phyloP scores from a whole-genome alignment of 2,113 vertebrate species.

The Zosterops hypoxanthus region DNA sequence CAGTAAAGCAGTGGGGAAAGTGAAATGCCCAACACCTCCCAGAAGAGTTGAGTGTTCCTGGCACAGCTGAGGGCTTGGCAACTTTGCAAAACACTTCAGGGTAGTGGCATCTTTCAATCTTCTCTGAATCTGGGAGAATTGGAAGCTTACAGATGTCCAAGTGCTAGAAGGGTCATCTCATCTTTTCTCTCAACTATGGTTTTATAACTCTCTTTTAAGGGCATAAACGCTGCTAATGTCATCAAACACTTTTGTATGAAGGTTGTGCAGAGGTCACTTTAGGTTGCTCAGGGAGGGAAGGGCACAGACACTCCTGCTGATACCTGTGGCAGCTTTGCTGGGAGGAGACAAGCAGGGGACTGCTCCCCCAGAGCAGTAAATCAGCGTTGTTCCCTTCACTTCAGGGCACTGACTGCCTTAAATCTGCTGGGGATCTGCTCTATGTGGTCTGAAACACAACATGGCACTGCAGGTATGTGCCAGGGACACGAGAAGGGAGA shows the following conservation, averaged over 20 bases:
- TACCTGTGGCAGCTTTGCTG: neutral
- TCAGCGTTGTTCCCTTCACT: too few relatives aligned
- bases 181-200: neutral
- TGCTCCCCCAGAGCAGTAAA: neutral
- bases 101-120: neutral
- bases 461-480: accelerated
- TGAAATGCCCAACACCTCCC: neutral
- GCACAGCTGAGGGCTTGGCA: neutral
- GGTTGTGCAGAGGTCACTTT: neutral
- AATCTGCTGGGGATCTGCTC: neutral
- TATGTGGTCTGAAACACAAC: accelerated
- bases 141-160: neutral
- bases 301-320: neutral
- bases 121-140: neutral
- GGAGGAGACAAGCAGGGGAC: accelerated
- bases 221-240: neutral
- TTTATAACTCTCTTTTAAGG: neutral
- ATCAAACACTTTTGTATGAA: neutral
- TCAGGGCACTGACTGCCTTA: neutral
- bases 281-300: neutral
- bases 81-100: neutral
- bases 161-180: neutral
- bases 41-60: neutral
- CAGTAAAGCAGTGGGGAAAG: neutral
- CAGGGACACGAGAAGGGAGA: accelerated